Conservation (phyloP, 2,888 invertebrate genomes). For the Philopedon plagiatum region DNA sequence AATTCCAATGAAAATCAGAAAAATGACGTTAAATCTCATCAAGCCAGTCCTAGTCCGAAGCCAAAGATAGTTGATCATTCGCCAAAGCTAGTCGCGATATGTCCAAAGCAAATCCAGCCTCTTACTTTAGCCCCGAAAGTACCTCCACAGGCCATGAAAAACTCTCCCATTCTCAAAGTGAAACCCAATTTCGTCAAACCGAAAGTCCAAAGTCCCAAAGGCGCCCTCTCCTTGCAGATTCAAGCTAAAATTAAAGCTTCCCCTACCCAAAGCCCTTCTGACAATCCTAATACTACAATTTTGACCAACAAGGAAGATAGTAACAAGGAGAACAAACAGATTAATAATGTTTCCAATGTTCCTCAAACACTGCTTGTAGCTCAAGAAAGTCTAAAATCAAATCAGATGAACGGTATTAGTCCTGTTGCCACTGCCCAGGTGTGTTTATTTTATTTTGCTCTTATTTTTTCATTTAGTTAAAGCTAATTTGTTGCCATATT, state of each 20-base stretch:
- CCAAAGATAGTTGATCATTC: conserved; percentile 43
- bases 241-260: conserved; percentile 63
- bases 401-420: conserved; percentile 52
- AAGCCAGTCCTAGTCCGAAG: conserved; percentile 9
- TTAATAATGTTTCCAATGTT: conserved; percentile 47
- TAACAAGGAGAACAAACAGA: background rate
- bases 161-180: conserved; percentile 71
- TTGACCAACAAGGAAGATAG: conserved; percentile 35
- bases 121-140: conserved; percentile 42
- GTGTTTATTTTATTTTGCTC: conserved; percentile 5
- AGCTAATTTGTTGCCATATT: too few species aligned
- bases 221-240: conserved; percentile 64
- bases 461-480: background rate
- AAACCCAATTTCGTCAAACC: conserved; percentile 73
- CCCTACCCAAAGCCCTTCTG: conserved; percentile 54
- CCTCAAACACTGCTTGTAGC: conserved; percentile 66
- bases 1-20: background rate
- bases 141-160: conserved; percentile 57
- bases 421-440: conserved; percentile 63
- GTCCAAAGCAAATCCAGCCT: conserved; percentile 47
- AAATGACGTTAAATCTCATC: conserved; percentile 15
- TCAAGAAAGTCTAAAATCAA: conserved; percentile 58
- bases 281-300: conserved; percentile 50
- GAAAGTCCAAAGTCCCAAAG: conserved; percentile 63
- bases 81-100: conserved; percentile 56